phyloP scores from a whole-genome alignment of 1,140 invertebrate species.

The Eubasilissa regina region DNA sequence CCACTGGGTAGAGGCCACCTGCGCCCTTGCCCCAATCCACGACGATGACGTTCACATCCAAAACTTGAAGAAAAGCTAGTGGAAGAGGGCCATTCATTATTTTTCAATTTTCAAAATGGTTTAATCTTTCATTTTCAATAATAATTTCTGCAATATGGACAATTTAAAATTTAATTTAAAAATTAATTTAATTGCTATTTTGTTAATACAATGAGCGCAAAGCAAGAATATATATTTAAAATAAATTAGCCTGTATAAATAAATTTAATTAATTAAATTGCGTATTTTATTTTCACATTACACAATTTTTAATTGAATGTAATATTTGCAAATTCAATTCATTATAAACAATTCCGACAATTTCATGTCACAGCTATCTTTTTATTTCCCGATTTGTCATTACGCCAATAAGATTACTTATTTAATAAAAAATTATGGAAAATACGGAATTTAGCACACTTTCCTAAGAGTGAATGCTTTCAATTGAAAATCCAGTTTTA shows the following conservation, averaged over 20 bases:
- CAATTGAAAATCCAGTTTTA: too few relatives aligned
- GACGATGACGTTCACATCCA: slow-evolving; percentile 73
- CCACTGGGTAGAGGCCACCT: slow-evolving; percentile 67
- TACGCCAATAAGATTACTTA: background rate
- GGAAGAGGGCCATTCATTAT: slow-evolving; percentile 36
- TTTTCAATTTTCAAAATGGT: slow-evolving; percentile 57
- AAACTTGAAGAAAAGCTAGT: slow-evolving; percentile 66
- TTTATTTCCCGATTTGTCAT: background rate
- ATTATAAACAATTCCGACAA: too few relatives aligned
- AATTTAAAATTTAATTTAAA: background rate
- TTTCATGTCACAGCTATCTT: too few relatives aligned
- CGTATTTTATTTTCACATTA: too few relatives aligned
- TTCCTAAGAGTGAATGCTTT: background rate
- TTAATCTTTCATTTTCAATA: background rate
- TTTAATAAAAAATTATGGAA: background rate
- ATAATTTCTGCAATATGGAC: background rate
- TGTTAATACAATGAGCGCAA: too few relatives aligned
- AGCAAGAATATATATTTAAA: too few relatives aligned
- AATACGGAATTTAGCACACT: background rate
- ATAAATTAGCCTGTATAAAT: too few relatives aligned
- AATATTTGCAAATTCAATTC: too few relatives aligned
- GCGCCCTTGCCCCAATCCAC: slow-evolving; percentile 72
- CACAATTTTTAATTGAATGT: too few relatives aligned
- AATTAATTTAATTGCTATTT: background rate
- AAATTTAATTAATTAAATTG: too few relatives aligned